Base-by-base conservation (phyloP, 2,113 vertebrate genomes). In the Urocynchramus pylzowi region DNA sequence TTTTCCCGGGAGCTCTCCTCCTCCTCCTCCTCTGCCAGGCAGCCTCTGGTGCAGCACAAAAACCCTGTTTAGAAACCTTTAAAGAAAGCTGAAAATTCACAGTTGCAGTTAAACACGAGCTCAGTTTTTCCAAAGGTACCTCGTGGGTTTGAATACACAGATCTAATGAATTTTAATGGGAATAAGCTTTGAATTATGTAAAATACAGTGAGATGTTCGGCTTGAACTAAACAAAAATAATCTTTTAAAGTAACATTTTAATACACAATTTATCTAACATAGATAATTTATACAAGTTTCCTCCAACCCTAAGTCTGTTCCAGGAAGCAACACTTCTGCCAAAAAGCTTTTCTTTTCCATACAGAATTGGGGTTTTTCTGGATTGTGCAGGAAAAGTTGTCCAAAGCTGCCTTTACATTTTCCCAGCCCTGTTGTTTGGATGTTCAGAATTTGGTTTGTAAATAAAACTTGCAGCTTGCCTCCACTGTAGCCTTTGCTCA, bases 121-220 rank as follows among this genome's bases (percentile, higher is more conserved):
- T 82, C 50, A 6, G 86, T 61, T 83, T 89, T 94, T 57, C 53
- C 85, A 24, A 17, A 84, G 88, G n/a, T 81, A 56, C 86, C 90
- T 68, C 2, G 7, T 81, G 96, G 92, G 39, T 82, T 96, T 61
- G 88, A 92, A 95, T 82, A 33, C 86, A 37, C 96, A 91, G 64
- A 49, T 76, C 76, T 94, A 71, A 95, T 96, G 83, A 96, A 94
- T 96, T 95, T 97, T 97, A 96, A 96, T 96, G 83, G 90, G 2
- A 64, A 57, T 90, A 30, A 68, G 92, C 86, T 84, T 61, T 97
- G 94, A 94, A 95, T 97, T 94, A 95, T 97, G 92, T 90, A 96
- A 90, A 95, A 93, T 89, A 87, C 13, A 87, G 92, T 67, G 73
- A 86, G 84, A 94, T 84, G 96, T 81, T 92, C 57, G 1, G 78